Evolutionary conservation across 2,113 vertebrate species (phyloP).

Genomic region (Myocastor coypus): DNA sequence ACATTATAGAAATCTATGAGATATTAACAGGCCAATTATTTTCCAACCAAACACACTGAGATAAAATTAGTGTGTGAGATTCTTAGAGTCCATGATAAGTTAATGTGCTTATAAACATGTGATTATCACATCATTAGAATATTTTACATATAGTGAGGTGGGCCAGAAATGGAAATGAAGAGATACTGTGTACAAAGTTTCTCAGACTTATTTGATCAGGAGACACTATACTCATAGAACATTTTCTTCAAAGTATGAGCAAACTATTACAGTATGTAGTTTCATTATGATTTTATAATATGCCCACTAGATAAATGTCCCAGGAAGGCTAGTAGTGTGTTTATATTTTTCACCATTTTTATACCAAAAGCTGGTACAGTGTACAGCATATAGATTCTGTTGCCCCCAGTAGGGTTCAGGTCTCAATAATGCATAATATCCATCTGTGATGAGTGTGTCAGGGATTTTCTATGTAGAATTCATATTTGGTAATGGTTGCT

Average conservation of each 20-base stretch:
- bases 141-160: background rate
- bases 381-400: background rate
- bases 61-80: background rate
- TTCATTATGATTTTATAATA: background rate
- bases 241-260: conserved; percentile 10
- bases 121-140: background rate
- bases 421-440: background rate
- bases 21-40: conserved; percentile 18
- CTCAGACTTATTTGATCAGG: background rate
- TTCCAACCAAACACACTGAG: background rate
- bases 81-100: background rate
- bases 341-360: background rate
- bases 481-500: background rate
- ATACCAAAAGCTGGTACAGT: background rate
- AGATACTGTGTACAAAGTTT: background rate
- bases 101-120: background rate
- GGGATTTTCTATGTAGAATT: background rate
- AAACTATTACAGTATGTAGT: background rate
- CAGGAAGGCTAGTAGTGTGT: background rate
- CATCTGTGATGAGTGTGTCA: background rate
- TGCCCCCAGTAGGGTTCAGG: background rate
- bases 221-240: background rate
- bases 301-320: background rate
- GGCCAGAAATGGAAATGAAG: background rate
- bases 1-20: background rate